These are phyloP conservation scores for Xestia xanthographa DNA, from an alignment of 2,888 invertebrate genomes.

Conservation along the genomic window DNA sequence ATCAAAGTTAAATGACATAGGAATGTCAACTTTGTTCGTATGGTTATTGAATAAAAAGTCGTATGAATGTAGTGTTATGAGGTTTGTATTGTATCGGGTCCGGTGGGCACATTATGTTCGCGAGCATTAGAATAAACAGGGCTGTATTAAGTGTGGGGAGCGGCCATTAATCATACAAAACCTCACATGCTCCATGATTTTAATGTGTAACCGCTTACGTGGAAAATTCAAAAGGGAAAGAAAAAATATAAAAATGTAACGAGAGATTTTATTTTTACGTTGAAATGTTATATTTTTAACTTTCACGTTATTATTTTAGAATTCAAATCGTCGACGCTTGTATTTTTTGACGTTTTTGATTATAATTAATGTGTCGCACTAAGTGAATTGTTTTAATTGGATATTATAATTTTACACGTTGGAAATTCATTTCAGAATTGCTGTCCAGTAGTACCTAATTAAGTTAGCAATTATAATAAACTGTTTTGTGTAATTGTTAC, in stretches of 20 bases:
- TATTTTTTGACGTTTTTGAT: constrained; percentile 48
- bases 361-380: constrained; percentile 42
- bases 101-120: constrained; percentile 62
- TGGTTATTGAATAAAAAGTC: constrained; percentile 52
- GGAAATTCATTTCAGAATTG: constrained; percentile 26
- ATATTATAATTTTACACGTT: constrained; percentile 19
- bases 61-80: constrained; percentile 40
- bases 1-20: constrained; percentile 4
- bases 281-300: constrained; percentile 50
- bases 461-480: constrained; percentile 13
- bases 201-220: constrained; percentile 74
- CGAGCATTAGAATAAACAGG: constrained; percentile 74
- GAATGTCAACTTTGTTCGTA: constrained; percentile 51
- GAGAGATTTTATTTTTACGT: constrained; percentile 61
- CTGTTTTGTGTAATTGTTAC: constrained; percentile 8
- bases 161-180: constrained; percentile 77
- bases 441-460: constrained; percentile 7
- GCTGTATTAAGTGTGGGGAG: constrained; percentile 73
- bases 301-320: constrained; percentile 59
- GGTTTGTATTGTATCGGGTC: constrained; percentile 55
- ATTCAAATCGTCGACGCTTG: constrained; percentile 58
- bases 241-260: constrained; percentile 60
- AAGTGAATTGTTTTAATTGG: constrained; percentile 38
- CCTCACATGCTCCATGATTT: constrained; percentile 74
- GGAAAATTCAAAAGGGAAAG: constrained; percentile 73